Base-by-base conservation (phyloP, 1,140 invertebrate genomes). In the Zaprionus nigranus region DNA sequence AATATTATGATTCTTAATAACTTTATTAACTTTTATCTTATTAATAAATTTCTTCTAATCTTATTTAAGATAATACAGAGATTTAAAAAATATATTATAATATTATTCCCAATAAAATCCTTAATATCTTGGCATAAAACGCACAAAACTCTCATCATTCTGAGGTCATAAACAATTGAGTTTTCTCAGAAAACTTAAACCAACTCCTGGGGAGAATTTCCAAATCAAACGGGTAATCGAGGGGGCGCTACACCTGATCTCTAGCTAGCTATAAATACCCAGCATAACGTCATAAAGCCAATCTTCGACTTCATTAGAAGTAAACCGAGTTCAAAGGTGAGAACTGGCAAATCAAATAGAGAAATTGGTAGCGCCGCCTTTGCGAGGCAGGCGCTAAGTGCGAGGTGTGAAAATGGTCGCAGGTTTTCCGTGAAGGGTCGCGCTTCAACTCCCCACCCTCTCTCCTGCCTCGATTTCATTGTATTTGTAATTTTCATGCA, bases 281-380 rank as follows among this genome's bases (percentile, higher is more conserved):
- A 51, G 26, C 57, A 64, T 79, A 64, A 75, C 46, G 24, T 71
- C 73, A 38, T 75, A 64, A 70, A 80, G 61, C 12, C 69, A 71
- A 76, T 64, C n/a, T 81, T 68, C 70, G 46, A 88, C 64, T 88
- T 88, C 85, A 84, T 88, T 90, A 88, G 85, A 88, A 88, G 30
- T 84, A 74, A 84, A 63, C 67, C 79, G 69, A 85, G 81, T 77
- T 85, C 60, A 64, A 58, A 90, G 85, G 85, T 90, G 85, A 79
- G 85, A 88, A 90, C 68, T 43, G 61, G 30, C 78, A 83, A 71
- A 63, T 83, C 64, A 85, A 88, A 88, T 85, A 81, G 65, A 79
- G 12, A 68, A 60, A 59, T 73, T 78, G 70, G 76, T 78, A 88
- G 84, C 83, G 84, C 84, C 84, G 80, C 58, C 62, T 63, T 57